Evolutionary conservation across 1,140 invertebrate genomes (phyloP), one percentile per base, ranked within the genome.

Genomic region (Lepeophtheirus salmonis): DNA sequence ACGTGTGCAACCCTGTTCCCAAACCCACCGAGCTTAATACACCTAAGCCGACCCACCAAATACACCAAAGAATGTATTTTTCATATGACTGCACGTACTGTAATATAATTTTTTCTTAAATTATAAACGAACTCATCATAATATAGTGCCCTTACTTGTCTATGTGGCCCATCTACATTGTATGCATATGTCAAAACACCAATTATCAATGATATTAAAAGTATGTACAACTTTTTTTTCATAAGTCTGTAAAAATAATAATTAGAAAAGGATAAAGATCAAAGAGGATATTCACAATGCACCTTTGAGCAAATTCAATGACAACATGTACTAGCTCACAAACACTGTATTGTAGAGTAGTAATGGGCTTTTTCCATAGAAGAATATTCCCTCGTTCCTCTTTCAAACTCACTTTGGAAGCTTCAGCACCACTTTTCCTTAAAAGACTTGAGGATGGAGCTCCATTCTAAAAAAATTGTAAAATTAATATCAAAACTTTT

Each of bases 1-100:
- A 99, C 56, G 95, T 99, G 71, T 99, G 96, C 21, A 98, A 78
- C 3, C 95, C 96, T 0, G 92, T 97, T 13, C 96, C 96, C 24
- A 99, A 76, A 1, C 96, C 95, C 51, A 98, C 89, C 10, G 91
- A 97, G 20, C 92, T 97, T 55, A 97, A 77, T 17, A 98, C 83
- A 25, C 95, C 95, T 52, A 98, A 77, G 12, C 89, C 83, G 63
- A 94, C 75, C 95, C 95, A 98, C 76, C 95, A 97, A 6, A 80
- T 67, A 74, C 82, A 88, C 83, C 88, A 92, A 25, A 77, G 63
- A 20, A 76, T 63, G 62, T 71, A 68, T 66, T 74, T 77, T 63
- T 73, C 70, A 24, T 73, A 62, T 53, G 59, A 63, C 53, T 64
- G 61, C 21, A 75, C 68, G 65, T 67, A 68, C 73, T 73, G 23